Percentiles rank a stretch among this genome's conserved stretches.
phyloP scores from a whole-genome alignment of 2,888 invertebrate genomes.

The Sarcophaga rosellei region DNA sequence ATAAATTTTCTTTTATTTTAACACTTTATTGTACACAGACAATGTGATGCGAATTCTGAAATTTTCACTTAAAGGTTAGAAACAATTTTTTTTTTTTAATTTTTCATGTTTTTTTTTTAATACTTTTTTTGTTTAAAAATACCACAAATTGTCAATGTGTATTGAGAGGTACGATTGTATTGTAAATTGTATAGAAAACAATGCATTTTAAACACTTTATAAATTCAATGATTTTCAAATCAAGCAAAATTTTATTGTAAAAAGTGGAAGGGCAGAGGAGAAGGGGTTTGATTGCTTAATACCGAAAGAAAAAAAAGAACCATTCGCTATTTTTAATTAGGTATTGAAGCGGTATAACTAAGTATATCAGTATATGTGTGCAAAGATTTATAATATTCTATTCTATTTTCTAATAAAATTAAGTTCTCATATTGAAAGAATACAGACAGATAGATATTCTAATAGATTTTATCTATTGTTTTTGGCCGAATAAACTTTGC shows the following conservation, averaged over 20 bases:
- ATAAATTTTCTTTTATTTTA: too few relatives aligned
- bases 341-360: neutral
- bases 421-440: too few relatives aligned
- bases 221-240: too few relatives aligned
- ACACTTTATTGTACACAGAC: too few relatives aligned
- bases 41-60: neutral
- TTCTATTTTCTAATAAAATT: too few relatives aligned
- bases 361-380: too few relatives aligned
- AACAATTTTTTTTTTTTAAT: neutral
- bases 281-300: too few relatives aligned
- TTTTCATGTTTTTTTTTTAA: neutral
- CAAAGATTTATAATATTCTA: too few relatives aligned
- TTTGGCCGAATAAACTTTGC: conserved; percentile 69
- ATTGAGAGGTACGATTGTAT: conserved; percentile 25
- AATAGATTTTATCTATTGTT: conserved; percentile 64
- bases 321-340: neutral
- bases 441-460: neutral
- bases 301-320: too few relatives aligned
- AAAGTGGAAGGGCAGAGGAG: neutral
- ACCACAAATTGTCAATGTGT: conserved; percentile 57
- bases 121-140: conserved; percentile 29
- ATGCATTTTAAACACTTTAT: neutral
- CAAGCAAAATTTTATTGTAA: neutral
- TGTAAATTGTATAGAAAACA: neutral
- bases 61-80: neutral